Evolutionary conservation across 92 coral and sea anemone genomes (phyloP), one percentile per base, ranked within the genome.

Genomic region (Phenganax marumi): DNA sequence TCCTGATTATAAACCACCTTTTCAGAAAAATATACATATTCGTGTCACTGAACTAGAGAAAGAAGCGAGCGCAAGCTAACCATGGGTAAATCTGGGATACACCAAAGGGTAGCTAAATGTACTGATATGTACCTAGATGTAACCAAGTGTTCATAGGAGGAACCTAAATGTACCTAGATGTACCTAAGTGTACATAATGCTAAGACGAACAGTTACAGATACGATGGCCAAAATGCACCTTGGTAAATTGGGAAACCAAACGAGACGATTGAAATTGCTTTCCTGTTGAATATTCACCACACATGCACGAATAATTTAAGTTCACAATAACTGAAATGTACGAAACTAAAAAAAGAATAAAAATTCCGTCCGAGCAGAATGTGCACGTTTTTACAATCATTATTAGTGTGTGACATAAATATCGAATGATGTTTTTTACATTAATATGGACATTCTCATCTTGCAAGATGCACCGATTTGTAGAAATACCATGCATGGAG

Each of bases 1-100:
- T 55, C 85, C 88, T 46, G 97, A 94, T 71, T 94, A 94, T 84
- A 90, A 84, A 68, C 98, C 97, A 25, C 87, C 98, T 11, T 94
- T 94, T 76, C 97, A 91, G 83, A 90, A 94, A 49, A 97, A 94
- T 90, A 79, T 94, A 79, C 61, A 85, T 2, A 60, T 77, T 2
- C 92, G 91, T 56, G 91, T 97, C 8, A 90, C 80, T n/a, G 92
- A 91, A 50, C n/a, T 94, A 75, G 97, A 88, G 52, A 88, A 84
- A 26, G 90, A 92, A 68, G 97, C 91, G n/a, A 74, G 87, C 81
- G 97, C 91, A 13, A 74, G 87, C 81, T 86, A 85, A 80, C 66
- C 66, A 76, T 10, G 56, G 14, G 2, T 11, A n/a, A 21, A 14
- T 48, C 12, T 48, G 12, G 47, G n/a, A n/a, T n/a, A n/a, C 19